Percentiles rank a stretch among this genome's conserved stretches.
phyloP scores from a whole-genome alignment of 1,140 invertebrate genomes.

The Trichonephila clavata region DNA sequence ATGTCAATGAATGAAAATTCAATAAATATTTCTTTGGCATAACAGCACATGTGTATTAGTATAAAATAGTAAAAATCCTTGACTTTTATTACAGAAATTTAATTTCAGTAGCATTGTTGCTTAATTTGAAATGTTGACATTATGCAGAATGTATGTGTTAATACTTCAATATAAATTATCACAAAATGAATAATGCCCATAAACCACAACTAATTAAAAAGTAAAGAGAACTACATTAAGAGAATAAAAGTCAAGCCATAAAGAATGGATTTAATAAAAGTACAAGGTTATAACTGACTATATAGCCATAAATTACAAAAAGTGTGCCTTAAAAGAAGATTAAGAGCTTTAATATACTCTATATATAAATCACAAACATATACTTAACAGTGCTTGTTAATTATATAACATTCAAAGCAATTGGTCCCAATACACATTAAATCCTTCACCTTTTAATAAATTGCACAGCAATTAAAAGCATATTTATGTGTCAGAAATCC shows the following conservation, averaged over 20 bases:
- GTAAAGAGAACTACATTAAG: neutral
- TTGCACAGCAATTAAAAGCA: constrained; percentile 36
- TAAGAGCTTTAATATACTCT: constrained; percentile 11
- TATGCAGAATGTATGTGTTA: constrained; percentile 10
- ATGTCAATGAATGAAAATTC: neutral
- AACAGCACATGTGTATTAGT: neutral
- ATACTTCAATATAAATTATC: neutral
- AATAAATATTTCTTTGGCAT: constrained; percentile 22
- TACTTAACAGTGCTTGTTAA: neutral
- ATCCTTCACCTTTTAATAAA: constrained; percentile 34
- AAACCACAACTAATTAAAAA: neutral
- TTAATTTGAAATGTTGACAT: neutral
- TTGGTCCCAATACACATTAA: constrained; percentile 43
- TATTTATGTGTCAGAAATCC: neutral
- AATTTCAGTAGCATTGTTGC: neutral
- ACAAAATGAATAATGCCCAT: constrained; percentile 24
- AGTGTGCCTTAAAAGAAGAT: neutral
- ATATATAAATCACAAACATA: constrained; percentile 22
- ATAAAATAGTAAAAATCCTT: neutral
- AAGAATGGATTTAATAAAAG: neutral
- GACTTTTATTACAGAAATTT: neutral
- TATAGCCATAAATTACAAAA: neutral
- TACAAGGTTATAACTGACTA: neutral
- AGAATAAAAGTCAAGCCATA: constrained; percentile 12
- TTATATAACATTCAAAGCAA: neutral